Evolutionary conservation across 2,888 invertebrate species (phyloP), one percentile per base, ranked within the genome.

Genomic region (Lasioglossum vierecki): DNA sequence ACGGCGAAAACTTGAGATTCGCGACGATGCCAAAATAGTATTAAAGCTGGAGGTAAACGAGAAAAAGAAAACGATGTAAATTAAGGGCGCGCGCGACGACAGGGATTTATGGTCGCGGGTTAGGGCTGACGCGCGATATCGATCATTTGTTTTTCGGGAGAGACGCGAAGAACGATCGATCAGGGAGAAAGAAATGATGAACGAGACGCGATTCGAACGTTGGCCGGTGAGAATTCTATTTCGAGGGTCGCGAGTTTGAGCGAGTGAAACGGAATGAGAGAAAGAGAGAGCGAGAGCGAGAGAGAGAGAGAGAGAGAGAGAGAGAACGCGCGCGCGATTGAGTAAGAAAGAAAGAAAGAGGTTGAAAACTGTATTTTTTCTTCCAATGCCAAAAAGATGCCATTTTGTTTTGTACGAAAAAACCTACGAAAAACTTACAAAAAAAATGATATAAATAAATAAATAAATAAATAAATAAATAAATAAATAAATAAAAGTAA

Each of bases 351-450:
- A 91, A 88, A 91, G 88, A 85, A 90, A 88, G 84, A 92, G 92
- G 93, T 93, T 93, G 91, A 92, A 92, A 92, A 93, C 92, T 93
- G 93, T 93, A 94, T 94, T 94, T 94, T 95, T 94, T 94, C 95
- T 95, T 95, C 94, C 93, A 94, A 95, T 94, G 95, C 95, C 95
- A 95, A 95, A 95, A 95, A 93, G 92, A 94, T 93, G 93, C 92
- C 94, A 94, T 94, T 95, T 95, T 94, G 94, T 94, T 94, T 94
- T 93, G 85, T 94, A 94, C 91, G 92, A 94, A 94, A 93, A 94
- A 89, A 88, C 83, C 84, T 83, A 91, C 84, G 91, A 92, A 93
- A 94, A 83, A 83, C 84, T 88, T 82, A 91, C 90, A 93, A 92
- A 92, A 94, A 90, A 72, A 85, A 30, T 70, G 72, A 39, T n/a